Evolutionary conservation across 2,888 invertebrate genomes (phyloP).

Genomic region (Stenurella melanura): DNA sequence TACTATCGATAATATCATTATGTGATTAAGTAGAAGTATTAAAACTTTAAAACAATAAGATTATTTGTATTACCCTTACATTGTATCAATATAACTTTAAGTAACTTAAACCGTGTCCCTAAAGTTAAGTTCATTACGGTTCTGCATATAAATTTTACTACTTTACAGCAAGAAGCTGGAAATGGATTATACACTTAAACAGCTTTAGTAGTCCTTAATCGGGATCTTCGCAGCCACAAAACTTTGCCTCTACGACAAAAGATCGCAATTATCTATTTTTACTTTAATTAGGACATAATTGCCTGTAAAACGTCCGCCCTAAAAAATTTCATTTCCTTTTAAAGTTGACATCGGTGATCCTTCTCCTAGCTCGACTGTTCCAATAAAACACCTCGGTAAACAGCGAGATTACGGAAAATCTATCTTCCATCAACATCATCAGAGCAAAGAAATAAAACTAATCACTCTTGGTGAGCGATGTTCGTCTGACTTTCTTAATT

Average conservation of each 20-base stretch:
- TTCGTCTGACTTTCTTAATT: slow-evolving; percentile 52
- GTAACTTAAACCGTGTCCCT: background rate
- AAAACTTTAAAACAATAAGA: no score
- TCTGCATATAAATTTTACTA: slow-evolving; percentile 1
- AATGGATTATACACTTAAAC: slow-evolving; percentile 24
- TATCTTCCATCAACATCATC: slow-evolving; percentile 48
- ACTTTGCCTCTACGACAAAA: slow-evolving; percentile 6
- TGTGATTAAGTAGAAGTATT: no score
- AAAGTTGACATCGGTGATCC: slow-evolving; percentile 25
- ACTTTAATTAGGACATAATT: slow-evolving; percentile 27
- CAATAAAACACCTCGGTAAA: slow-evolving; percentile 47
- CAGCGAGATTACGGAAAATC: slow-evolving; percentile 47
- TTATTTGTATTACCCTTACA: background rate
- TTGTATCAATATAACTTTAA: background rate
- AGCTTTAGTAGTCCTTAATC: slow-evolving; percentile 15
- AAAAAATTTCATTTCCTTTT: slow-evolving; percentile 28
- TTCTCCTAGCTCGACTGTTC: slow-evolving; percentile 30
- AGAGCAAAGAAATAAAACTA: slow-evolving; percentile 49
- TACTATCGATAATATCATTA: no score
- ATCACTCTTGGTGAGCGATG: slow-evolving; percentile 49
- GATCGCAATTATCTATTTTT: slow-evolving; percentile 19
- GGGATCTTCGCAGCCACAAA: slow-evolving; percentile 3
- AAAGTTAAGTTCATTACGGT: background rate
- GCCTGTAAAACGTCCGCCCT: slow-evolving; percentile 12
- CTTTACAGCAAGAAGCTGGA: slow-evolving; percentile 13